These are phyloP conservation scores for Oryzias woworae DNA, from an alignment of 2,113 vertebrate genomes.

Conservation along the genomic window DNA sequence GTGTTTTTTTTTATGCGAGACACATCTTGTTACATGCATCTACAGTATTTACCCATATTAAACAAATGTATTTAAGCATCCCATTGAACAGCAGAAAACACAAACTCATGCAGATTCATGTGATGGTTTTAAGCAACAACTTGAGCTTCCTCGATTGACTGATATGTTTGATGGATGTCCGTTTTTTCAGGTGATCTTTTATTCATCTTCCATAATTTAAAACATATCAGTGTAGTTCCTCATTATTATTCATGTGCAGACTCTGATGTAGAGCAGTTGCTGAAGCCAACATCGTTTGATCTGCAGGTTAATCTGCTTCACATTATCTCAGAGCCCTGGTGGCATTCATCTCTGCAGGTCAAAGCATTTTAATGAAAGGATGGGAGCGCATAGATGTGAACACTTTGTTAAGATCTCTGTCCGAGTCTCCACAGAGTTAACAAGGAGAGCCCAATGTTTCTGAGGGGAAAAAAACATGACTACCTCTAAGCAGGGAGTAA, in stretches of 20 bases:
- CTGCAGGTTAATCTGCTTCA: slow-evolving; percentile 60
- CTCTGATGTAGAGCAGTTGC: slow-evolving; percentile 49
- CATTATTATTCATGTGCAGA: slow-evolving; percentile 42
- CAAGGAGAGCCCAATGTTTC: slow-evolving; percentile 34
- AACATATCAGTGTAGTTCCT: slow-evolving; percentile 33
- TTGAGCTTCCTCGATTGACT: too few relatives aligned
- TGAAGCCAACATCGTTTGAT: slow-evolving; percentile 52
- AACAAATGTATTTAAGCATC: too few relatives aligned
- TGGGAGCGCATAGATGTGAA: slow-evolving; percentile 44
- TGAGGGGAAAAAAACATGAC: slow-evolving; percentile 32
- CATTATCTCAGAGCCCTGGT: slow-evolving; percentile 48
- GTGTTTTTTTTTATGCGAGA: too few relatives aligned
- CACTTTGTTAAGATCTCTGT: slow-evolving; percentile 42
- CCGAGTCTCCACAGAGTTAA: slow-evolving; percentile 38
- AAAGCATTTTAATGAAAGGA: slow-evolving; percentile 70
- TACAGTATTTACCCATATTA: too few relatives aligned
- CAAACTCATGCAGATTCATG: too few relatives aligned
- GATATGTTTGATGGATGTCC: too few relatives aligned
- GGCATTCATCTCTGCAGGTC: slow-evolving; percentile 57
- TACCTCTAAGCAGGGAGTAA: slow-evolving; percentile 19
- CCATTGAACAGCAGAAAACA: too few relatives aligned
- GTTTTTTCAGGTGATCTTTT: slow-evolving; percentile 18
- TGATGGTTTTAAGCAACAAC: too few relatives aligned
- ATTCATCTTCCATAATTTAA: slow-evolving; percentile 52
- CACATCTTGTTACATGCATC: too few relatives aligned